A percentile compares a stretch with the other conserved stretches of the same genome.
phyloP scores from a whole-genome alignment of 2,113 vertebrate species.

The Oreochromis spilurus region DNA sequence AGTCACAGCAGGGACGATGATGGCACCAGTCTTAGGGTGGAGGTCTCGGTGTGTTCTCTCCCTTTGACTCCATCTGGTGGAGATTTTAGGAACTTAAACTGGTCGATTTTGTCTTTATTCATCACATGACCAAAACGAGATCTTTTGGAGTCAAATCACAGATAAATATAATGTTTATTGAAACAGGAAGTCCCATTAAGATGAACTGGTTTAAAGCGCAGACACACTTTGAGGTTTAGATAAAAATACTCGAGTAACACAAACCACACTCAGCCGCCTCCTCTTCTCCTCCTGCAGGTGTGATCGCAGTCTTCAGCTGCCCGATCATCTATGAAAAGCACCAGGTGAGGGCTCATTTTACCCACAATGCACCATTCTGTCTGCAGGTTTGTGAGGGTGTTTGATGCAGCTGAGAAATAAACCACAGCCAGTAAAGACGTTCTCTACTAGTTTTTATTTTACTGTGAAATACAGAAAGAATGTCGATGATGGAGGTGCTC shows the following conservation, averaged over 20 bases:
- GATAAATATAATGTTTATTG: not conserved
- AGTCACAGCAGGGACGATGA: slow-evolving; percentile 40
- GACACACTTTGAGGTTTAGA: not conserved
- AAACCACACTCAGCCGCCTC: not conserved
- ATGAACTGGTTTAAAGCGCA: not conserved
- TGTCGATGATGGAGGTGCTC: rapidly evolving
- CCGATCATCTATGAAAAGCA: slow-evolving; percentile 96
- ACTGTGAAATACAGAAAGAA: not conserved
- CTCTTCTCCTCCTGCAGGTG: slow-evolving; percentile 68
- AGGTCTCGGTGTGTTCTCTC: not conserved
- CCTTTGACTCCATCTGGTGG: not conserved
- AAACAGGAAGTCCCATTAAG: not conserved
- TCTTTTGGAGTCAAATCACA: not conserved
- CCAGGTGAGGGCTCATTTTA: slow-evolving; percentile 75
- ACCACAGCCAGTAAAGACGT: rapidly evolving
- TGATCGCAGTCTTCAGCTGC: slow-evolving; percentile 87
- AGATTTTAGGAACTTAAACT: not conserved
- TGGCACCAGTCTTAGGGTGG: not conserved
- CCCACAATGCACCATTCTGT: not conserved
- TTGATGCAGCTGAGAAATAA: not conserved
- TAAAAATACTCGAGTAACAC: not conserved
- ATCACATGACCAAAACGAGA: not conserved
- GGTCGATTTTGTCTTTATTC: not conserved
- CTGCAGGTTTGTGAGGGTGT: not conserved
- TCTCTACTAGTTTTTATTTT: not conserved